These are phyloP conservation scores for Eupithecia pulchellata DNA, from an alignment of 2,888 invertebrate genomes.

Conservation along the genomic window DNA sequence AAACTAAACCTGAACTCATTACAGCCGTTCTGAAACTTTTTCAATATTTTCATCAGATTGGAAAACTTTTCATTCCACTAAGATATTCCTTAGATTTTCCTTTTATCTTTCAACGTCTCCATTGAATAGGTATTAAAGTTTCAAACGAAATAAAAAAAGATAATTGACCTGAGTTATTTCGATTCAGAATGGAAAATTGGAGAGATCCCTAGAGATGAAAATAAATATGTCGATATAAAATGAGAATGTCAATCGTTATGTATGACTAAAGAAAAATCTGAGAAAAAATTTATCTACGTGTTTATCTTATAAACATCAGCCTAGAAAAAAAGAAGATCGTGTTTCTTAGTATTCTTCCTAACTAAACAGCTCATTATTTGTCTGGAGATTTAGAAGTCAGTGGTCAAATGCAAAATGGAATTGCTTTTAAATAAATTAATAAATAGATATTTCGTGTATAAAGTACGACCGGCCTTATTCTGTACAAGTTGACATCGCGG, in stretches of 20 bases:
- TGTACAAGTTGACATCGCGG: neutral
- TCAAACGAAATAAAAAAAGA: neutral
- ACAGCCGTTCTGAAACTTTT: neutral
- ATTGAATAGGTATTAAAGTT: neutral
- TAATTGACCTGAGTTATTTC: neutral
- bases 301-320: neutral
- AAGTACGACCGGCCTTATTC: neutral
- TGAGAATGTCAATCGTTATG: neutral
- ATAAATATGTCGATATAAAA: too few relatives aligned
- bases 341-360: neutral
- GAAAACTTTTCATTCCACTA: neutral
- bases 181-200: neutral
- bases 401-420: neutral
- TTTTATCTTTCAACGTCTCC: neutral
- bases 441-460: neutral
- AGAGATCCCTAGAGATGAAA: neutral
- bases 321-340: neutral
- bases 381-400: neutral
- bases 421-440: neutral
- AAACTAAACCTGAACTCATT: neutral
- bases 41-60: slow-evolving; percentile 5
- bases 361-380: neutral
- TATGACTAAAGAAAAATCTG: neutral
- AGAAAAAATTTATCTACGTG: neutral
- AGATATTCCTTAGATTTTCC: neutral